These are phyloP conservation scores for Ptilonorhynchus violaceus DNA, from an alignment of 2,113 vertebrate genomes.

Conservation along the genomic window DNA sequence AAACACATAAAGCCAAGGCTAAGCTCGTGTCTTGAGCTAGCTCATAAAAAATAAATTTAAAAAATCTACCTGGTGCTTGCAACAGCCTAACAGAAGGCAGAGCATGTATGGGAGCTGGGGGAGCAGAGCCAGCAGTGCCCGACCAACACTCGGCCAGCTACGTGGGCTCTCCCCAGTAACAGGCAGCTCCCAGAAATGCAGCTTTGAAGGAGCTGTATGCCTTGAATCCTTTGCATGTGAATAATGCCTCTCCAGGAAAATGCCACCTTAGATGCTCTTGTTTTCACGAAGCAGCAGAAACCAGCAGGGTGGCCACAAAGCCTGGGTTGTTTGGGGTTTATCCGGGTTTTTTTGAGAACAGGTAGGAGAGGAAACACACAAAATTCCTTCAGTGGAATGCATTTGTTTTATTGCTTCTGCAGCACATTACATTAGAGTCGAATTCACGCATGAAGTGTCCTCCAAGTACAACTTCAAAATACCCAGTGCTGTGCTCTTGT, in stretches of 20 bases:
- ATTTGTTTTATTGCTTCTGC: neutral
- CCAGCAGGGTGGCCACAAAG: neutral
- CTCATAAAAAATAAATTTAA: neutral
- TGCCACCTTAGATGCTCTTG: fast-evolving
- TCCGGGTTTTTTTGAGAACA: neutral
- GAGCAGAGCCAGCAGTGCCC: neutral
- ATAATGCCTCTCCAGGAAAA: neutral
- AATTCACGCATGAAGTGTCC: neutral
- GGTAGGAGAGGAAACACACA: neutral
- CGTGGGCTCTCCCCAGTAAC: neutral
- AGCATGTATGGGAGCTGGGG: neutral
- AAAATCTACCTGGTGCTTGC: neutral
- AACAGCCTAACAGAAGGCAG: neutral
- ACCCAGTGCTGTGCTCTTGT: neutral
- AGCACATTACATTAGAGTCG: neutral
- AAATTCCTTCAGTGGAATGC: neutral
- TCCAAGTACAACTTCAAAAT: neutral
- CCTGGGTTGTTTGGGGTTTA: neutral
- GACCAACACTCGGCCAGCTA: neutral
- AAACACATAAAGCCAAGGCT: neutral
- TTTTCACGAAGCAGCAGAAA: neutral
- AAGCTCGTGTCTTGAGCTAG: neutral
- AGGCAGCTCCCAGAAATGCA: neutral
- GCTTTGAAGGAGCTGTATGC: neutral
- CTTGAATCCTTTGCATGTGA: neutral